phyloP scores from a whole-genome alignment of 2,113 vertebrate genomes.

The Eurystomus gularis region DNA sequence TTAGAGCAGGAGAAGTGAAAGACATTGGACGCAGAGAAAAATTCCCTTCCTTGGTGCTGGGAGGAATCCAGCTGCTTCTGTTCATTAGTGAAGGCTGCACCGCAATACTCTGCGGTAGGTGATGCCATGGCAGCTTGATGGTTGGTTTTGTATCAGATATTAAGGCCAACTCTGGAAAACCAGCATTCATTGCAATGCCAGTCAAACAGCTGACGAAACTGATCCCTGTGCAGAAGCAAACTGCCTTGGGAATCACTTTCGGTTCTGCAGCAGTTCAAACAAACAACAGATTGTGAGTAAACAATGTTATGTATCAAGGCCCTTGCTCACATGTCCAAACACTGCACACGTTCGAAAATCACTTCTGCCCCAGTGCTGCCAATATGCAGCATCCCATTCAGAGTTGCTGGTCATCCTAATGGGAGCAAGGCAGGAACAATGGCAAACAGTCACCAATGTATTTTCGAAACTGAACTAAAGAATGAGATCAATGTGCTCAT shows the following conservation, averaged over 20 bases:
- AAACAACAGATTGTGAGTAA: neutral
- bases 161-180: neutral
- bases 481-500: neutral
- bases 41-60: neutral
- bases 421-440: neutral
- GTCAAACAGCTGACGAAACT: neutral
- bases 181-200: neutral
- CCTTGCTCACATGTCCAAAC: neutral
- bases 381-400: accelerated
- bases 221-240: neutral
- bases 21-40: neutral
- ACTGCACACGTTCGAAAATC: neutral
- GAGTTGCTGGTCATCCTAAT: neutral
- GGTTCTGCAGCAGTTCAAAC: neutral
- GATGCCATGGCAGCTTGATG: accelerated
- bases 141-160: neutral
- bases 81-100: neutral
- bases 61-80: neutral
- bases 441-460: too few relatives aligned
- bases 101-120: neutral
- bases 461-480: neutral
- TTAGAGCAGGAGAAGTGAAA: slow-evolving; percentile 30
- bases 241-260: neutral
- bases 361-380: neutral
- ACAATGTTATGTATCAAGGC: accelerated